Conservation (phyloP, 2,113 vertebrate species). For the Cercocebus atys region DNA sequence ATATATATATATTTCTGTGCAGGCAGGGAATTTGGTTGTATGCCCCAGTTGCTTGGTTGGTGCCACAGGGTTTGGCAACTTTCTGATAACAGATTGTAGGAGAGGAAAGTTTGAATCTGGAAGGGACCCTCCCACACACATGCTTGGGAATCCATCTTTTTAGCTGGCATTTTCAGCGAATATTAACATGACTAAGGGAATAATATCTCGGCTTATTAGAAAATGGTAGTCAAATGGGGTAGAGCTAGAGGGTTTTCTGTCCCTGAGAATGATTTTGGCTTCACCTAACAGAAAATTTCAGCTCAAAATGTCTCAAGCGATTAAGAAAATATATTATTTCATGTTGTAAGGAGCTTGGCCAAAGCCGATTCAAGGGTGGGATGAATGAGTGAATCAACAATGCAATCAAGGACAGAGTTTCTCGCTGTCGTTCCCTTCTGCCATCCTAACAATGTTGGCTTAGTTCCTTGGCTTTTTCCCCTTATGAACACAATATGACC, state of each 20-base stretch:
- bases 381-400: background rate
- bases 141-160: background rate
- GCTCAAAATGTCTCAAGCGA: background rate
- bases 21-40: background rate
- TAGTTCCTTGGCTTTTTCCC: background rate
- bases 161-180: background rate
- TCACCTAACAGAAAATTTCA: background rate
- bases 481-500: background rate
- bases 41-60: background rate
- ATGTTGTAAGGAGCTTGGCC: background rate
- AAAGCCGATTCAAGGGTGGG: too few relatives aligned
- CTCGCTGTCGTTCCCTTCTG: background rate
- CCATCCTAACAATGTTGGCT: background rate
- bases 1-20: background rate
- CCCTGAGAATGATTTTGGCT: background rate
- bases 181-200: background rate
- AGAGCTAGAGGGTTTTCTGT: background rate
- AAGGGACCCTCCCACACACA: background rate
- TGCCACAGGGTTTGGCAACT: background rate
- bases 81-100: background rate
- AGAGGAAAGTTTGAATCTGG: background rate
- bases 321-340: background rate
- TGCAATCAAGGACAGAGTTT: background rate
- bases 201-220: background rate
- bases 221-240: background rate